Conservation (phyloP, 2,113 vertebrate genomes). For the Opisthocomus hoazin region DNA sequence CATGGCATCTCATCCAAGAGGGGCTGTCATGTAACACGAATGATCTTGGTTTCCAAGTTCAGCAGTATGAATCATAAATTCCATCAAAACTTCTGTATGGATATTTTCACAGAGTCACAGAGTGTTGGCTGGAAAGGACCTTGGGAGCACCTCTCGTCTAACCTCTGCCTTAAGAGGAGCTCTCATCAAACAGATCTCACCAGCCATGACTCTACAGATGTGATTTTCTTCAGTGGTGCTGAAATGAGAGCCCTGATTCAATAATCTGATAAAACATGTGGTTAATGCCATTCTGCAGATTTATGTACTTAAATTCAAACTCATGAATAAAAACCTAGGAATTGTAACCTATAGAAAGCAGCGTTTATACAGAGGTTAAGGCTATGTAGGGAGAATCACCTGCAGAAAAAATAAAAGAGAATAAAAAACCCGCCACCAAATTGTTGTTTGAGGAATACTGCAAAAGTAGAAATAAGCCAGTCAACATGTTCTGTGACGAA, state of each 20-base stretch:
- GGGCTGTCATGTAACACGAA: neutral
- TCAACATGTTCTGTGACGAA: neutral
- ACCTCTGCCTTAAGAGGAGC: neutral
- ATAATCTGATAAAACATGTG: neutral
- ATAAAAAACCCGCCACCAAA: neutral
- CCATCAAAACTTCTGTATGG: neutral
- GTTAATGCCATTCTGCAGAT: neutral
- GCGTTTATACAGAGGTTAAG: neutral
- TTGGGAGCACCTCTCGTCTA: neutral
- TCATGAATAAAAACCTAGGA: neutral
- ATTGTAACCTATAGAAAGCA: neutral
- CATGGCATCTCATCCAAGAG: neutral
- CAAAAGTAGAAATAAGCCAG: conserved; percentile 19
- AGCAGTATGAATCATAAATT: neutral
- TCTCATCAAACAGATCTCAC: neutral
- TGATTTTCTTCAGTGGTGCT: neutral
- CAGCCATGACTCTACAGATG: neutral
- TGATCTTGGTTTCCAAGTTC: neutral
- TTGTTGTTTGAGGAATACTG: neutral
- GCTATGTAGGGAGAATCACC: neutral
- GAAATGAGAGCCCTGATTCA: neutral
- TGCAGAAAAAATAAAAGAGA: neutral
- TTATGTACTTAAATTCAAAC: neutral
- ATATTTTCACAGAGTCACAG: neutral
- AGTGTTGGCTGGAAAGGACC: neutral